Base-by-base conservation (phyloP, 2,888 invertebrate species). In the Xylocampa areola region DNA sequence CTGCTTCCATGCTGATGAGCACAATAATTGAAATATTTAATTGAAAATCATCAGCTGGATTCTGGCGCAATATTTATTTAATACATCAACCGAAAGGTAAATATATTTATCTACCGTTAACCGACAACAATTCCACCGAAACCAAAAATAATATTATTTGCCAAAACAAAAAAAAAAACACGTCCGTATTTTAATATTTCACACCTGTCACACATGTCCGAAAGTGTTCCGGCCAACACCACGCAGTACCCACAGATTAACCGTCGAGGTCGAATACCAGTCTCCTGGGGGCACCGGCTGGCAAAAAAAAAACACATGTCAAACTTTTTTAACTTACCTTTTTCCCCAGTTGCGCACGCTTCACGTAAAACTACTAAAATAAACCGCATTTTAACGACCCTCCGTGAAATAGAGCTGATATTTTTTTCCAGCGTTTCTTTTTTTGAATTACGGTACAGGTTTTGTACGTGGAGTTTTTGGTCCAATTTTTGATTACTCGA, bases 311-410 rank as follows among this genome's bases (percentile, higher is more conserved):
- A 65, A 35, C 37, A 49, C 73, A 67, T 8, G 49, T 21, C 35
- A 30, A 64, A 63, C 65, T 69, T 66, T 64, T 66, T 66, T 51
- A 66, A 50, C 58, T 25, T 36, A 29, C 71, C 55, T 76, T 74
- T 72, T 68, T 73, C 67, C n/a, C 66, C 60, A 55, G 74, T 55
- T 48, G 54, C 62, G 67, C 50, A 60, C 41, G 68, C 52, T 66
- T 65, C 73, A 73, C 74, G 68, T 68, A 76, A 76, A 80, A 82
- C 81, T 77, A 81, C 68, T 68, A 72, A 77, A 79, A 79, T 78
- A 79, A 82, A 82, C 80, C 80, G 72, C 67, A 69, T 82, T 80
- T 77, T 77, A 76, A 80, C 80, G 73, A 76, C 73, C 55, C 60
- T 44, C 53, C 48, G 67, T 73, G 73, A 73, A 80, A 79, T 81